Evolutionary conservation across 2,797 vertebrate species (phyloP), one percentile per base, ranked within the genome.

Genomic region (Urocyon cinereoargenteus): DNA sequence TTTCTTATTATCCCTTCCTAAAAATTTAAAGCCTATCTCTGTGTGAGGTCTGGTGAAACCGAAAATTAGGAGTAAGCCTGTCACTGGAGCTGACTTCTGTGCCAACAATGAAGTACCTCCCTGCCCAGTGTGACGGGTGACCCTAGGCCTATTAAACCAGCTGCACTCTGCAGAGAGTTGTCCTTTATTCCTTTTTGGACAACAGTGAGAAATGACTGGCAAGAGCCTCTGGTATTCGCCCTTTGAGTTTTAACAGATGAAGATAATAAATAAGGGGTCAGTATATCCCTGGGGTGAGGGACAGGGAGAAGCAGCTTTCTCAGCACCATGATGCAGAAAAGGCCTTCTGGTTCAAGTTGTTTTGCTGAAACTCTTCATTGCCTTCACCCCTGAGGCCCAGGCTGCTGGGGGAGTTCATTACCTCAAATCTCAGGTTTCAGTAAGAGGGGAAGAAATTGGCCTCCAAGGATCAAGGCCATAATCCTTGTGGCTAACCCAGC

Each of bases 181-280:
- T 18, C 0, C 61, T 61, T 57, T 13, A n/a, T 75, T 96, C 26
- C 59, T 61, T 95, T 90, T 26, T 61, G 75, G 15, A 28, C 21
- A n/a, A 53, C 19, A 49, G 36, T 88, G 59, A 72, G n/a, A 51
- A 40, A 26, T 64, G 62, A 86, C 24, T 22, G 75, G 34, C 84
- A 93, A 83, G 18, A 0, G 0, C 34, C 82, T 75, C 53, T 91
- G 53, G 28, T 45, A 36, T 81, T 88, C 14, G 1, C 21, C 45
- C 49, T 87, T 61, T 59, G 62, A 66, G 49, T 90, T 85, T 95
- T 84, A n/a, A 97, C 75, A 95, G 87, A 97, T 90, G 61, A 87
- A 96, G 49, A 85, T 53, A 85, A 59, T 92, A 90, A 90, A 85
- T 70, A 79, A 75, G 5, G 34, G 57, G 34, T 55, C 83, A 45